Base-by-base conservation (phyloP, 1,140 invertebrate genomes). In the Acromyrmex heyeri region DNA sequence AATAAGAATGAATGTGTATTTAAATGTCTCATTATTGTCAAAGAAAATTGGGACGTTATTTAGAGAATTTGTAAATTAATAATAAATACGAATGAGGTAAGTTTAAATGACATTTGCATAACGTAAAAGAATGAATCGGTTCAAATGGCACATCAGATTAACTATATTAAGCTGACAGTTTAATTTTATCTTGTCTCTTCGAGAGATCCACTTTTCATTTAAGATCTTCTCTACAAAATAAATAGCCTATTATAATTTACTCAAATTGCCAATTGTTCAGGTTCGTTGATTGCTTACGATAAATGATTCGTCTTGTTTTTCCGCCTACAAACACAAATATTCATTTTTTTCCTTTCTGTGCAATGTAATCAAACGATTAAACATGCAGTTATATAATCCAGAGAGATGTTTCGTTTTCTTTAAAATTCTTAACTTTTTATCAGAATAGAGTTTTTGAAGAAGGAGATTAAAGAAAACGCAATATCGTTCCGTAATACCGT, bases 201-300 rank as follows among this genome's bases (percentile, higher is more conserved):
- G 16, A 6, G 38, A 81, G 14, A 81, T 82, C 53, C 57, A 34
- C 59, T 88, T 34, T 34, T 50, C 79, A 87, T 64, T 61, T 61
- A 55, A 83, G 72, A 70, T 75, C 69, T 70, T 83, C 70, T 67
- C 53, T 53, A 59, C 38, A 90, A 93, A 44, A 93, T 94, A 93
- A 94, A 94, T 93, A 88, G 90, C 86, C 30, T 81, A 77, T 91
- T 81, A 77, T 91, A 44, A 91, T 93, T 93, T 92, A 91, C 86
- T 62, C 55, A 85, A 77, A 94, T 93, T 90, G 91, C 86, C 76
- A 90, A 92, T 91, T 83, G 48, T 59, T 55, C 18, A 30, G 12
- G 34, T 59, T 59, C 53, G 50, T 44, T 53, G 27, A 70, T 81
- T 57, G 16, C 85, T 48, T 57, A 3, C 72, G 72, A 76, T 18